Percentiles rank a stretch among this genome's conserved stretches.
phyloP scores from a whole-genome alignment of 2,113 vertebrate genomes.

The Phrynocephalus versicolor region DNA sequence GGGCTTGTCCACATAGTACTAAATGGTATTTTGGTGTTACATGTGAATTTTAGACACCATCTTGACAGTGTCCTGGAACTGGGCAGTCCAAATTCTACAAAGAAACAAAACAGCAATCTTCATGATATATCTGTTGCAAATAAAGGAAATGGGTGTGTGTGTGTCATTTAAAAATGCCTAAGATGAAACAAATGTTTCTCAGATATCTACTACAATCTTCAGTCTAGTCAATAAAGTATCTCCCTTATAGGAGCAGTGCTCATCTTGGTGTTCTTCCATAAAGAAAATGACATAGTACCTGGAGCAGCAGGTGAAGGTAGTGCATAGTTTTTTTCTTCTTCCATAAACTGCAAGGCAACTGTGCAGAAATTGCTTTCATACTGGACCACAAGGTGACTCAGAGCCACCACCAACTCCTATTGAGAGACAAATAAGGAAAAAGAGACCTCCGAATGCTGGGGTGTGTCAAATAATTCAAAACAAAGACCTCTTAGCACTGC shows the following conservation, averaged over 20 bases:
- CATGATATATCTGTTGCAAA: background rate
- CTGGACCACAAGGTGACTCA: conserved; percentile 96
- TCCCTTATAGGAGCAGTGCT: background rate
- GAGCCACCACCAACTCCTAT: conserved; percentile 96
- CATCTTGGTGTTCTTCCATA: background rate
- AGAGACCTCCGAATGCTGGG: rapidly evolving
- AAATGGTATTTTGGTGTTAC: background rate
- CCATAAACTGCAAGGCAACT: conserved; percentile 96
- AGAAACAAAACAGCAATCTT: background rate
- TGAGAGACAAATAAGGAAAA: conserved; percentile 17
- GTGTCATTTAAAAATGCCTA: background rate
- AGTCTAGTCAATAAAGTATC: background rate
- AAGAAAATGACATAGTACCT: conserved; percentile 69
- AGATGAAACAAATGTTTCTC: background rate
- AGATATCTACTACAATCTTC: background rate
- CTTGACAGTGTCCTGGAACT: background rate
- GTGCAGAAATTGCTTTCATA: conserved; percentile 99
- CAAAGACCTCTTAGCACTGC: background rate
- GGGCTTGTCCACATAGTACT: background rate
- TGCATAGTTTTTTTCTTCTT: conserved; percentile 96
- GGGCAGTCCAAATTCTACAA: background rate
- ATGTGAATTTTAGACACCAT: background rate
- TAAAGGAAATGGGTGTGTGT: background rate
- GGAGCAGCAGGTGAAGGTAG: conserved; percentile 87
- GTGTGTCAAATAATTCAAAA: background rate